phyloP scores from a whole-genome alignment of 2,888 invertebrate species.

The Sarcophaga caerulescens region DNA sequence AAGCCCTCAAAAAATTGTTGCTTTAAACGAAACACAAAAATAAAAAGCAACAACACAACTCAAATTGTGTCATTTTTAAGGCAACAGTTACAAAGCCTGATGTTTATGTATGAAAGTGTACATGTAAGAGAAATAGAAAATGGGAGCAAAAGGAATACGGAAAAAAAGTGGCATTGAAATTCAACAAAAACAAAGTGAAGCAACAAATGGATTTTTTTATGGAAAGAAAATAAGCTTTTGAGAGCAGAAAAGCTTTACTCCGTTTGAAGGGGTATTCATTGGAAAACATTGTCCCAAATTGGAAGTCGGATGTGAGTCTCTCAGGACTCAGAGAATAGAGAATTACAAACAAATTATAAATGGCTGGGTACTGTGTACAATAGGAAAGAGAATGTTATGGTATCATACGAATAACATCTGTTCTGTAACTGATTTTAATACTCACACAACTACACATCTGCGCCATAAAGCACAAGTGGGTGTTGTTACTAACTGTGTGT shows the following conservation, averaged over 20 bases:
- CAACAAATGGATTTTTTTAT: conserved; percentile 63
- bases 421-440: conserved; percentile 29
- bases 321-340: not conserved
- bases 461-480: conserved; percentile 54
- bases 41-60: conserved; percentile 22
- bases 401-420: conserved; percentile 60
- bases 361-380: conserved; percentile 8
- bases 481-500: conserved; percentile 36
- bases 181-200: conserved; percentile 60
- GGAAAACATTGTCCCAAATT: conserved; percentile 36
- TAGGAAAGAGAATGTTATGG: conserved; percentile 49
- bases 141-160: not conserved
- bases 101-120: not conserved
- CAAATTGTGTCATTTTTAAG: conserved; percentile 57
- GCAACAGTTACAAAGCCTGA: conserved; percentile 37
- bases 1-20: conserved; percentile 63
- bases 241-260: not conserved
- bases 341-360: not conserved
- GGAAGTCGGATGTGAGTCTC: conserved; percentile 32
- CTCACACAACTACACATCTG: not conserved
- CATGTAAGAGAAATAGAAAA: not conserved
- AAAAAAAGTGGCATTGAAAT: conserved; percentile 55
- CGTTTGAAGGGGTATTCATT: conserved; percentile 14
- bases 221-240: too few relatives aligned
- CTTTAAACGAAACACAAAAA: conserved; percentile 53